These are phyloP conservation scores for Bucco capensis DNA, from an alignment of 2,113 vertebrate species.

Conservation along the genomic window DNA sequence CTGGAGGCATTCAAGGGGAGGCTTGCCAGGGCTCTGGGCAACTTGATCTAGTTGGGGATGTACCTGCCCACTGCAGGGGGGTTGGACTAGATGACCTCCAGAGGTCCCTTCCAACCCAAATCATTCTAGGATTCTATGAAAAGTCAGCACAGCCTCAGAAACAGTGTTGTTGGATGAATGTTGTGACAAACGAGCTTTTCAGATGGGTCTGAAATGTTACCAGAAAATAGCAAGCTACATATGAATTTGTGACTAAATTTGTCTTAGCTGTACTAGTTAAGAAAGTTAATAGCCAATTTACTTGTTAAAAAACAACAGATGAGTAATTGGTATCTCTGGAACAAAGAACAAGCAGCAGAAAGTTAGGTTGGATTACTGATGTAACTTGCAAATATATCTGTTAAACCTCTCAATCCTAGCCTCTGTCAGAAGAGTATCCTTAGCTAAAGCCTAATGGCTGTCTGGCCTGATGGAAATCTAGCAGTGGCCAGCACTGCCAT, in stretches of 20 bases:
- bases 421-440: background rate
- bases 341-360: background rate
- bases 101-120: too few species aligned
- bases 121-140: too few species aligned
- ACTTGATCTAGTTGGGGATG: too few species aligned
- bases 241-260: background rate
- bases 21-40: too few species aligned
- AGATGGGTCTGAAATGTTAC: background rate
- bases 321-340: background rate
- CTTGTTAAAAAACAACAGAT: background rate
- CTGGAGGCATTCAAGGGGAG: too few species aligned
- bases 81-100: too few species aligned
- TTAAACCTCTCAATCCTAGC: background rate
- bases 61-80: too few species aligned
- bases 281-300: background rate
- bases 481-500: background rate
- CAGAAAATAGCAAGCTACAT: background rate
- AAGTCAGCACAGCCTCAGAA: background rate
- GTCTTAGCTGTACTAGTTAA: background rate
- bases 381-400: background rate
- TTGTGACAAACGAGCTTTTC: background rate
- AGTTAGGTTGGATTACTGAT: background rate
- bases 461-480: background rate
- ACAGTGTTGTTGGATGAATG: background rate
- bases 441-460: background rate